Percentiles rank a stretch among this genome's conserved stretches.
Evolutionary conservation across 2,888 invertebrate species (phyloP).

Genomic region (Xestia sexstrigata): DNA sequence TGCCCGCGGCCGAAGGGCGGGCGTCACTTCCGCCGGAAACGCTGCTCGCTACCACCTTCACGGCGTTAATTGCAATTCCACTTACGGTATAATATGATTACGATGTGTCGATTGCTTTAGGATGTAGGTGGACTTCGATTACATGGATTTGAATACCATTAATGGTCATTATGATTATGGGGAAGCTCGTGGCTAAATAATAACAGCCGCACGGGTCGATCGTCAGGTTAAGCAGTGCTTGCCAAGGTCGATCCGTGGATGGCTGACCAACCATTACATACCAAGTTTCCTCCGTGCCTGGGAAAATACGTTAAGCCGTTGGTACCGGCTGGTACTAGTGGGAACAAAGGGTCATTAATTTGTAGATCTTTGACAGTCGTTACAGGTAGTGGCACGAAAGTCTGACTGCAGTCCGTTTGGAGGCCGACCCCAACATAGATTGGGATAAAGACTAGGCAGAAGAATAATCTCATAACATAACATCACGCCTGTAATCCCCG

Average conservation of each 20-base stretch:
- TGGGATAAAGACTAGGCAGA: background rate
- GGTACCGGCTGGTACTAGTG: background rate
- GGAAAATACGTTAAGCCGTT: background rate
- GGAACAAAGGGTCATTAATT: too few species aligned
- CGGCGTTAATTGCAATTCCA: conserved; percentile 78
- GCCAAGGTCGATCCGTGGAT: background rate
- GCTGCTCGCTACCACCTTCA: conserved; percentile 71
- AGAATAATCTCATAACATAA: too few species aligned
- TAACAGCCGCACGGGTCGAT: background rate
- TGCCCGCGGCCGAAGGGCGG: conserved; percentile 79
- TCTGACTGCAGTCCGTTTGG: background rate
- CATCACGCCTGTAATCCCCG: too few species aligned
- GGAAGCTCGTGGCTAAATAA: background rate
- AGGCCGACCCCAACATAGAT: background rate
- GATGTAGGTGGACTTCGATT: conserved; percentile 5
- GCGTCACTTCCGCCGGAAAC: conserved; percentile 81
- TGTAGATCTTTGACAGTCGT: background rate
- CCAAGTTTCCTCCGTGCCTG: background rate
- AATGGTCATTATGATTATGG: background rate
- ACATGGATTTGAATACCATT: background rate
- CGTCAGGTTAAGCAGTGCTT: background rate
- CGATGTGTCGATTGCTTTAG: conserved; percentile 61
- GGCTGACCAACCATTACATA: background rate
- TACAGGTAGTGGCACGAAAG: background rate
- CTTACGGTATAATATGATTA: conserved; percentile 73